phyloP scores from a whole-genome alignment of 2,113 vertebrate species.

The Aythya baeri region DNA sequence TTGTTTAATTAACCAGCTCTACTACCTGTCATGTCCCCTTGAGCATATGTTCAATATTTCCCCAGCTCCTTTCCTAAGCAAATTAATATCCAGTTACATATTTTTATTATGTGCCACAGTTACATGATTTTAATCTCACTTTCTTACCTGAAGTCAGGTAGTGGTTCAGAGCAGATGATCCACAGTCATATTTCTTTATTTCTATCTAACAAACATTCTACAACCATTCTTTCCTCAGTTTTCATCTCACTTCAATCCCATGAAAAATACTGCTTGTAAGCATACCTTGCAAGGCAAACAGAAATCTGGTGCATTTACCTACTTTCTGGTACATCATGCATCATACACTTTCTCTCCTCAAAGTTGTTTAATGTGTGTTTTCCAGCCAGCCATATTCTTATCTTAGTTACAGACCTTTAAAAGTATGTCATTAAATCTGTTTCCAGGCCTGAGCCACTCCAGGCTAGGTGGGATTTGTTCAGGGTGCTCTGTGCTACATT shows the following conservation, averaged over 20 bases:
- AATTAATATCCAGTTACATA: neutral
- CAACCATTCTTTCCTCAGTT: neutral
- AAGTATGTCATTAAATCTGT: neutral
- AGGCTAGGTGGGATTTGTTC: neutral
- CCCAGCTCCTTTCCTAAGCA: neutral
- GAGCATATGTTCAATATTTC: neutral
- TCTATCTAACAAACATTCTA: neutral
- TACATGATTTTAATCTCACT: neutral
- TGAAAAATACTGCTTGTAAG: neutral
- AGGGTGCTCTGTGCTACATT: neutral
- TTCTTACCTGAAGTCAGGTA: neutral
- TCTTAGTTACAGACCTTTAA: neutral
- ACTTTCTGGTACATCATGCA: neutral
- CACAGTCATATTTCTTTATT: neutral
- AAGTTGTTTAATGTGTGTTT: neutral
- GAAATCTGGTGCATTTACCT: neutral
- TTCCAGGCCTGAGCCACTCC: neutral
- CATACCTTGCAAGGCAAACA: neutral
- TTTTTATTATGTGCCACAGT: neutral
- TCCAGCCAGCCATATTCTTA: neutral
- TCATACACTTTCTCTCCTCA: neutral
- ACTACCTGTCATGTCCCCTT: neutral
- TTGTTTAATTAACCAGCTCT: slow-evolving; percentile 1
- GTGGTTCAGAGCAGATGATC: neutral
- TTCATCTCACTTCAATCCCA: neutral